Evolutionary conservation across 2,888 invertebrate species (phyloP), one percentile per base, ranked within the genome.

Genomic region (Odontocerum albicorne): DNA sequence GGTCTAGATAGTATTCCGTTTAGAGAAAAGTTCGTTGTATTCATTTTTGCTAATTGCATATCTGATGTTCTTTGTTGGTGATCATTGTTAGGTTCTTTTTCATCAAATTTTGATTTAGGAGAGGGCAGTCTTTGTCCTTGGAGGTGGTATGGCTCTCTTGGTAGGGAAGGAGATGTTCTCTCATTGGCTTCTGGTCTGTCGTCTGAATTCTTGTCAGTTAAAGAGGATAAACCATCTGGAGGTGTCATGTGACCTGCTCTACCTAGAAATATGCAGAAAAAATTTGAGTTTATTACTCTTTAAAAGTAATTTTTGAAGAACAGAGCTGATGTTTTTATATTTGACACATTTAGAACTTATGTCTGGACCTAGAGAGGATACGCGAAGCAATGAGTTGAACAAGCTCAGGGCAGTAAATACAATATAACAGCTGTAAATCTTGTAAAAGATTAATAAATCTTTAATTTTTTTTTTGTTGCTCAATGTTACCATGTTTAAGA

Each of bases 161-260:
- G 40, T 7, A 16, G 22, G 7, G 51, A 27, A 2, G 59, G 57
- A 2, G 56, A 55, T 12, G 72, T 72, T 1, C 72, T 59, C 17
- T 73, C 74, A 22, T 69, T 66, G 42, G 67, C 70, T n/a, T 76
- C 74, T 1, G 65, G 64, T 0, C 65, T 64, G 2, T 73, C 73
- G 49, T 75, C 77, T 1, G 75, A 73, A 6, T 72, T 73, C 62
- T 75, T 75, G 3, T 71, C 74, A 16, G 75, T 73, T 22, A 74
- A 74, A 32, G 74, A 73, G 1, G 71, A 67, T 0, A 71, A 72
- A 62, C 75, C 74, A 7, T 77, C 75, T 4, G 77, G 75, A 1
- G 76, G 75, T 51, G 75, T 75, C 3, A 73, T 70, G 15, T 73
- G 75, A 63, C 77, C 77, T 1, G 71, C 66, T 47, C 77, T 77